These are phyloP conservation scores for Pteronotus mesoamericanus DNA, from an alignment of 2,797 vertebrate species.

Conservation along the genomic window DNA sequence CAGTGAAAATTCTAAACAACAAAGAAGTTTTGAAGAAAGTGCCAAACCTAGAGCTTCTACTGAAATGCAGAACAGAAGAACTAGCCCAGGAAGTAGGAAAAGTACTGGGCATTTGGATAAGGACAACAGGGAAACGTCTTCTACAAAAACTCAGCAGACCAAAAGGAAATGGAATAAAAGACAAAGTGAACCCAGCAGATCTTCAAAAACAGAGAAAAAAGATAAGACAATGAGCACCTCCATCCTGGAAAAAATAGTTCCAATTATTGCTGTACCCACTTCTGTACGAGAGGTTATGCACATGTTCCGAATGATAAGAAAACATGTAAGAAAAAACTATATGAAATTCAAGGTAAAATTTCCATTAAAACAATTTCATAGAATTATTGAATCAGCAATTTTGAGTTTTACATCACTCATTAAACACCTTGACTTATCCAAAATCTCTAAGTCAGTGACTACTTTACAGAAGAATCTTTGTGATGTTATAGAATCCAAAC, in stretches of 20 bases:
- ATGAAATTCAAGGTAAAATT: constrained; percentile 98
- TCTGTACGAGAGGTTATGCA: constrained; percentile 90
- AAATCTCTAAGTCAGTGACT: constrained; percentile 84
- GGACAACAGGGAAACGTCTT: constrained; percentile 69
- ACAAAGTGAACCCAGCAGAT: constrained; percentile 64
- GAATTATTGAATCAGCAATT: constrained; percentile 92
- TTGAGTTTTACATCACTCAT: constrained; percentile 91
- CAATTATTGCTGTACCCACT: constrained; percentile 83
- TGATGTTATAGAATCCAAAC: constrained; percentile 86
- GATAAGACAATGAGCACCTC: constrained; percentile 78
- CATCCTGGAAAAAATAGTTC: constrained; percentile 84
- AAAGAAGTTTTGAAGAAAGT: constrained; percentile 70
- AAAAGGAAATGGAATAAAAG: constrained; percentile 71
- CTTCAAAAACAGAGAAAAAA: constrained; percentile 73
- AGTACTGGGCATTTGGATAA: constrained; percentile 62
- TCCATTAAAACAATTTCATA: constrained; percentile 90
- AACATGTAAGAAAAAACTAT: constrained; percentile 92
- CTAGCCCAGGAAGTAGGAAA: constrained; percentile 59
- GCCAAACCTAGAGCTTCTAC: constrained; percentile 69
- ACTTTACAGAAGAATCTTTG: constrained; percentile 88
- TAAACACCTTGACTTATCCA: constrained; percentile 86
- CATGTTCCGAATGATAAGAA: constrained; percentile 88
- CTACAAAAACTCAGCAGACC: constrained; percentile 65
- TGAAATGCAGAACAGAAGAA: constrained; percentile 65
- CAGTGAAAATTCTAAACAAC: constrained; percentile 81